A percentile compares a stretch with the other conserved stretches of the same genome.
phyloP scores from a whole-genome alignment of 2,797 vertebrate genomes.

The Schizothorax lantsangensis region DNA sequence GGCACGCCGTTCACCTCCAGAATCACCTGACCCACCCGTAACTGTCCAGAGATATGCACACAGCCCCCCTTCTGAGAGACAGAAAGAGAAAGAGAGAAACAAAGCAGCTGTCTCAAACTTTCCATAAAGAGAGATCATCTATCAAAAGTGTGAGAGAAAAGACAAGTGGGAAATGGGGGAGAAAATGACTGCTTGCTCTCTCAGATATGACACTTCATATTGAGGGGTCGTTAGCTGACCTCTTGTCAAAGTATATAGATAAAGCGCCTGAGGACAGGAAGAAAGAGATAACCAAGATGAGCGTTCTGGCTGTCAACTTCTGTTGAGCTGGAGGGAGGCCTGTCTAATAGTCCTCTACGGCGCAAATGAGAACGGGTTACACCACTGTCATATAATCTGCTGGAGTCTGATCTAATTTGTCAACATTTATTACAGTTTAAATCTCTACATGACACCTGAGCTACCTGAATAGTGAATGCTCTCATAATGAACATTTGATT shows the following conservation, averaged over 20 bases:
- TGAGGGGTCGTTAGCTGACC: conserved; percentile 50
- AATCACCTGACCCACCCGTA: conserved; percentile 94
- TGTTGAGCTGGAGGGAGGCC: conserved; percentile 6
- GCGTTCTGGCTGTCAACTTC: conserved; percentile 17
- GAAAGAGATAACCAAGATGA: neutral
- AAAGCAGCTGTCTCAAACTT: conserved; percentile 13
- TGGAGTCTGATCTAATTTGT: conserved; percentile 9
- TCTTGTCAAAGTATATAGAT: conserved; percentile 48
- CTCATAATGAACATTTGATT: conserved; percentile 30
- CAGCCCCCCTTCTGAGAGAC: conserved; percentile 85
- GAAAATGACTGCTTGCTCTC: conserved; percentile 30
- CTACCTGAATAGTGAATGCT: conserved; percentile 7
- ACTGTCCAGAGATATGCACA: conserved; percentile 87
- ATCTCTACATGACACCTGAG: conserved; percentile 10
- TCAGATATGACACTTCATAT: conserved; percentile 50
- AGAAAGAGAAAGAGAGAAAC: conserved; percentile 25
- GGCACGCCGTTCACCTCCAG: conserved; percentile 89
- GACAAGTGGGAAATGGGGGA: conserved; percentile 21
- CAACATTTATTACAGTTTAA: neutral
- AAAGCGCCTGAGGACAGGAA: conserved; percentile 8
- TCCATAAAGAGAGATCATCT: conserved; percentile 31
- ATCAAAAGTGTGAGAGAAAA: conserved; percentile 34
- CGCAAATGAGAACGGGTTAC: neutral
- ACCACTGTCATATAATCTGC: neutral
- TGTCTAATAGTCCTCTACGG: neutral